phyloP scores from a whole-genome alignment of 2,797 vertebrate species.

The Loriculus beryllinus region DNA sequence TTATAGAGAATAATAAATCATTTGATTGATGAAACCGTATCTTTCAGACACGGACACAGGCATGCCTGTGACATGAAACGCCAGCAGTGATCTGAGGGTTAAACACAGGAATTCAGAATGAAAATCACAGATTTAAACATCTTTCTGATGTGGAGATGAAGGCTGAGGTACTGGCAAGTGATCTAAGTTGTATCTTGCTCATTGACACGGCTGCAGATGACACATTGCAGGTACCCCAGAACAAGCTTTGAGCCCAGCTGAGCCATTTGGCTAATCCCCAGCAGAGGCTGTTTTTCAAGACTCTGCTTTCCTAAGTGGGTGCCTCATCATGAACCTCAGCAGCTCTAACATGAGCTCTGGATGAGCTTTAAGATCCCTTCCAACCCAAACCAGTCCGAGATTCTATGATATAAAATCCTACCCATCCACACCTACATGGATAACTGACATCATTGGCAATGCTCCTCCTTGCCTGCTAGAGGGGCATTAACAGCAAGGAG shows the following conservation, averaged over 20 bases:
- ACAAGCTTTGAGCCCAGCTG: background rate
- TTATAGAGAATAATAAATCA: background rate
- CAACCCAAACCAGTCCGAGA: background rate
- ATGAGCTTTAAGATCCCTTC: background rate
- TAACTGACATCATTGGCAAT: background rate
- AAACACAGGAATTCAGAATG: background rate
- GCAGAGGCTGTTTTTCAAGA: background rate
- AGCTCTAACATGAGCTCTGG: background rate
- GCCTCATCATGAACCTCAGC: no score
- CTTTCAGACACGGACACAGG: background rate
- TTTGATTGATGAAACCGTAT: background rate
- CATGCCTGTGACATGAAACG: background rate
- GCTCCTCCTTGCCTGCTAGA: background rate
- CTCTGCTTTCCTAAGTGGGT: background rate
- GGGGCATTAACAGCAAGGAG: background rate
- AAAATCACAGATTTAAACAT: background rate
- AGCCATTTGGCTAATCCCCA: background rate
- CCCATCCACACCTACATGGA: accelerated
- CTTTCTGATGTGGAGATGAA: slow-evolving; percentile 28
- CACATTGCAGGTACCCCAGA: background rate
- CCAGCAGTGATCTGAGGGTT: background rate
- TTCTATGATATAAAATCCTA: background rate
- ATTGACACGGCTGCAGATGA: background rate
- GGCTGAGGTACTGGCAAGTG: background rate
- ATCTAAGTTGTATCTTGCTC: background rate